Evolutionary conservation across 2,888 invertebrate genomes (phyloP).

Genomic region (Rapana venosa): DNA sequence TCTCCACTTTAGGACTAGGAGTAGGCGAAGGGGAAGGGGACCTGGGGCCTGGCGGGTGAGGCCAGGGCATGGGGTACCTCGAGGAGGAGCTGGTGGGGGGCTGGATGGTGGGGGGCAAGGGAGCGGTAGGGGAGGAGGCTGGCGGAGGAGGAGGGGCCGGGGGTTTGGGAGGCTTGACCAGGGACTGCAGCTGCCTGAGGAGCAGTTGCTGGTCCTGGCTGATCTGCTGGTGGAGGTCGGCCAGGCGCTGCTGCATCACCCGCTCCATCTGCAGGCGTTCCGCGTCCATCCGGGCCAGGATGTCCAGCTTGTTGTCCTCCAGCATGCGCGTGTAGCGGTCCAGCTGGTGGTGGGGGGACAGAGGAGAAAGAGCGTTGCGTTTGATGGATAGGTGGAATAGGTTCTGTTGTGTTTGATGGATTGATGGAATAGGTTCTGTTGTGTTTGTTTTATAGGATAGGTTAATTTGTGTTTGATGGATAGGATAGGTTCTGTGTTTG

Average conservation of each 20-base stretch:
- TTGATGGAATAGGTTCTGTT: background rate
- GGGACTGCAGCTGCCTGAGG: conserved; percentile 14
- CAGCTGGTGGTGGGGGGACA: conserved; percentile 17
- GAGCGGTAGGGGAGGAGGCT: background rate
- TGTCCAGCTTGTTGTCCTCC: conserved; percentile 55
- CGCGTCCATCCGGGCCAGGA: conserved; percentile 53
- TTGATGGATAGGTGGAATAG: background rate
- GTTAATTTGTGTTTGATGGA: too few relatives aligned
- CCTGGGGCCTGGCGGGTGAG: background rate
- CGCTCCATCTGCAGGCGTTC: conserved; percentile 54
- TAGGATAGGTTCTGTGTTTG: too few relatives aligned
- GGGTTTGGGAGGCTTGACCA: background rate
- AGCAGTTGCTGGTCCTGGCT: conserved; percentile 37
- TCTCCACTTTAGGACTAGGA: background rate
- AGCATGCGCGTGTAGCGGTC: conserved; percentile 50
- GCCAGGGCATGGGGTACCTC: background rate
- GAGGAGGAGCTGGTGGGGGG: background rate
- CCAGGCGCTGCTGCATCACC: conserved; percentile 46
- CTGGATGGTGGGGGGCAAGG: background rate
- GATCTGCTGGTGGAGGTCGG: conserved; percentile 41
- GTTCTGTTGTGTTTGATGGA: too few relatives aligned
- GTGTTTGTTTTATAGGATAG: too few relatives aligned
- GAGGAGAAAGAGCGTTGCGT: background rate
- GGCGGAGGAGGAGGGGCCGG: background rate
- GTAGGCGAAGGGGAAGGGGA: background rate